Percentiles rank a stretch among this genome's conserved stretches.
These are phyloP conservation scores for Aplodontia rufa DNA, from an alignment of 2,113 vertebrate genomes.

Conservation along the genomic window DNA sequence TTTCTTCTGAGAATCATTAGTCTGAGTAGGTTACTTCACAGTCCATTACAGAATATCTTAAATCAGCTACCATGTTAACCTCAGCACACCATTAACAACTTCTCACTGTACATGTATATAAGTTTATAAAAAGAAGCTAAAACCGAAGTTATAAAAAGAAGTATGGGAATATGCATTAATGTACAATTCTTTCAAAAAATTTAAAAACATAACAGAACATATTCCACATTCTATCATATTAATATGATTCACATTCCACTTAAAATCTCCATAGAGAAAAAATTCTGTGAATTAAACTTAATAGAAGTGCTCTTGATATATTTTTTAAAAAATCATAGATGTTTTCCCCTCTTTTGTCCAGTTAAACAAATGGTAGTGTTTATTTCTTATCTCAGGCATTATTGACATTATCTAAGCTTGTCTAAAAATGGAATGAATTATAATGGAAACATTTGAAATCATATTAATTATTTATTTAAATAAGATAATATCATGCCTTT, in stretches of 20 bases:
- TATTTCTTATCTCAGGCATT: background rate
- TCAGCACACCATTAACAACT: background rate
- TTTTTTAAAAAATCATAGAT: too few species aligned
- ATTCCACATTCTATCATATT: background rate
- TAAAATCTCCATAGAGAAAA: background rate
- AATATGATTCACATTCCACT: background rate
- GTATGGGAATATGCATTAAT: background rate
- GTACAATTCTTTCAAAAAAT: background rate
- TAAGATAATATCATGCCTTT: background rate
- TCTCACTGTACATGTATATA: background rate
- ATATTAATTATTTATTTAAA: background rate
- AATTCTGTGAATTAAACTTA: background rate
- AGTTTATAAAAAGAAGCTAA: background rate
- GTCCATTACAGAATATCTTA: background rate
- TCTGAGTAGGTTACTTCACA: background rate
- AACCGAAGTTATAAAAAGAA: background rate
- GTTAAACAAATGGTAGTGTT: background rate
- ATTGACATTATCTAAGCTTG: background rate
- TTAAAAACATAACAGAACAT: background rate
- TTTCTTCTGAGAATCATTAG: background rate
- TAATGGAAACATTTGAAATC: background rate
- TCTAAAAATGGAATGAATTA: too few species aligned
- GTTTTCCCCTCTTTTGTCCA: background rate
- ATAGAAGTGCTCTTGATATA: background rate
- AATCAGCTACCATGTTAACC: background rate